These are phyloP conservation scores for Arizona elegans DNA, from an alignment of 2,113 vertebrate species.

Conservation along the genomic window DNA sequence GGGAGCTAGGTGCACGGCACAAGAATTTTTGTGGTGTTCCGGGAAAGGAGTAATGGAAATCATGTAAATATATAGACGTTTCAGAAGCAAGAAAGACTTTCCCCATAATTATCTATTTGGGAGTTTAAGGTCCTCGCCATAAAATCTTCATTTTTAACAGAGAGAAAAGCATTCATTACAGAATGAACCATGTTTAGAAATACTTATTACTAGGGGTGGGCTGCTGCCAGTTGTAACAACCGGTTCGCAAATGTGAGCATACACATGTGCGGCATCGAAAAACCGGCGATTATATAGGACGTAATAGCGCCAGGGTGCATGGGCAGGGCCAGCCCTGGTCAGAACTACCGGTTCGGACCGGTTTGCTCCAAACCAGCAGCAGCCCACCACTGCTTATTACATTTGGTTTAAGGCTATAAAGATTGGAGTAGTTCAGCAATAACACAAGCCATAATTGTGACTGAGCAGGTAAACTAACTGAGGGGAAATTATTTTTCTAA, in stretches of 20 bases:
- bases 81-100: background rate
- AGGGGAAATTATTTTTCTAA: background rate
- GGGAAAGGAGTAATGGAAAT: background rate
- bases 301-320: no score
- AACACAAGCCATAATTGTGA: background rate
- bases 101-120: background rate
- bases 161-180: background rate
- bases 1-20: background rate
- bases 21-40: background rate
- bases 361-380: no score
- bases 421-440: background rate
- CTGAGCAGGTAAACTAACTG: background rate
- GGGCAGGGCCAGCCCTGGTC: no score
- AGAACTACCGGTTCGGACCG: no score
- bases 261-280: no score
- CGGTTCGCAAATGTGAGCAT: no score
- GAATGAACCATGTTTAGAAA: background rate
- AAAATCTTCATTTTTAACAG: background rate
- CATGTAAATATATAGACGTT: background rate
- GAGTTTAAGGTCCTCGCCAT: background rate
- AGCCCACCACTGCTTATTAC: background rate
- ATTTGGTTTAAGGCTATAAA: background rate
- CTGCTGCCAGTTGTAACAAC: no score
- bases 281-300: no score
- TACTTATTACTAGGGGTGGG: background rate